Percentiles rank a stretch among this genome's conserved stretches.
Conservation (phyloP, 2,888 invertebrate species). For the Drosophila acutilabella region DNA sequence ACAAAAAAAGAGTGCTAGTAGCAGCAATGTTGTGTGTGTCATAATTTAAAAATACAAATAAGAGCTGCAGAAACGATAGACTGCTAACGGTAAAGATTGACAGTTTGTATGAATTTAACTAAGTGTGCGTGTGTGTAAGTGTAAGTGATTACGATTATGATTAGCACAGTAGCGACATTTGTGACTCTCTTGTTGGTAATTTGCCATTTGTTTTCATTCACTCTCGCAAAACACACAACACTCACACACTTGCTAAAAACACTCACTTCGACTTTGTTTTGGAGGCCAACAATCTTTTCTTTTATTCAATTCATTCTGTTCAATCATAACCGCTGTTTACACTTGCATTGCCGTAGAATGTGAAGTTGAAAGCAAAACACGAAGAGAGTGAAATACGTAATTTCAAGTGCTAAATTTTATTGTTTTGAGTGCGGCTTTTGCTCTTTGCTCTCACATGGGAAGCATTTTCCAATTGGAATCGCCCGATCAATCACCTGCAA, state of each 20-base stretch:
- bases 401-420: background rate
- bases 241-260: background rate
- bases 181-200: slow-evolving; percentile 40
- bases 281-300: slow-evolving; percentile 57
- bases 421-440: background rate
- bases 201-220: slow-evolving; percentile 46
- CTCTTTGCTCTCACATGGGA: background rate
- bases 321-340: slow-evolving; percentile 63
- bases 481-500: slow-evolving; percentile 6
- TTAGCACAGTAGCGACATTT: slow-evolving; percentile 34
- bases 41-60: slow-evolving; percentile 83
- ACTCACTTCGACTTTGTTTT: slow-evolving; percentile 29
- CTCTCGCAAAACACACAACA: slow-evolving; percentile 3
- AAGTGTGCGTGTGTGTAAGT: slow-evolving; percentile 5
- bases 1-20: slow-evolving; percentile 19
- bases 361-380: slow-evolving; percentile 1
- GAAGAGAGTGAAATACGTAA: background rate
- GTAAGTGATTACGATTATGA: slow-evolving; percentile 58
- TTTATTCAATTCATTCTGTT: slow-evolving; percentile 27
- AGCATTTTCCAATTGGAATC: slow-evolving; percentile 17
- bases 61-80: slow-evolving; percentile 52
- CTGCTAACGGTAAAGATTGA: slow-evolving; percentile 68
- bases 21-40: slow-evolving; percentile 71
- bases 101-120: slow-evolving; percentile 23
- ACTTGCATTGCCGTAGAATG: slow-evolving; percentile 33